Evolutionary conservation across 2,113 vertebrate genomes (phyloP), one percentile per base, ranked within the genome.

Genomic region (Atrichornis clamosus): DNA sequence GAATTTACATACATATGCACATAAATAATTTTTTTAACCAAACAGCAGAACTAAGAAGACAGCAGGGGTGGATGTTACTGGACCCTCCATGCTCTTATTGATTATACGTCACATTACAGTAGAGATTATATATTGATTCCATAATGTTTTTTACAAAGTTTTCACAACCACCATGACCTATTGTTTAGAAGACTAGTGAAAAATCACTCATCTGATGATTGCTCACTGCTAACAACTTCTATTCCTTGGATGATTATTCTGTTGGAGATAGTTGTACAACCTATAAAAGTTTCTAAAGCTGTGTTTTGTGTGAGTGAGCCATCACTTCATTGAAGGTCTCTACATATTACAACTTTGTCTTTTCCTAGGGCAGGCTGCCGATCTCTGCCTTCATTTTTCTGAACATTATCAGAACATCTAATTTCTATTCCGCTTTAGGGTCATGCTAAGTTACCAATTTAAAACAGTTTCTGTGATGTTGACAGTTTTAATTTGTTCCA

Each of bases 401-500:
- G 68, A 95, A 77, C 50, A 24, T 87, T 95, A 96, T 90, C 81
- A 64, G 87, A 92, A 86, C 55, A 65, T 94, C 93, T 90, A 70
- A 81, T 89, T 87, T 87, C 65, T 74, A 37, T 77, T 88, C 62
- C 0, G 26, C 64, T 94, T 94, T 59, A 49, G 78, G 86, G 76
- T 93, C 74, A 70, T 77, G 60, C 52, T 68, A 84, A 97, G 14
- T 78, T 95, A 90, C 53, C 50, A 59, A 64, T 77, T 93, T 95
- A 50, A 82, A 83, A 87, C 52, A 49, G 47, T 85, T 90, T 60
- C 56, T 78, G 37, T 47, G 70, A 83, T 91, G 74, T 70, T 90
- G 63, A 88, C 81, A 82, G 68, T 83, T 96, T 87, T 95, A 89
- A 91, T 84, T 93, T 87, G 78, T 92, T 94, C 83, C 67, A 79